Evolutionary conservation across 2,888 invertebrate genomes (phyloP).

Genomic region (Minunthozetes semirufus): DNA sequence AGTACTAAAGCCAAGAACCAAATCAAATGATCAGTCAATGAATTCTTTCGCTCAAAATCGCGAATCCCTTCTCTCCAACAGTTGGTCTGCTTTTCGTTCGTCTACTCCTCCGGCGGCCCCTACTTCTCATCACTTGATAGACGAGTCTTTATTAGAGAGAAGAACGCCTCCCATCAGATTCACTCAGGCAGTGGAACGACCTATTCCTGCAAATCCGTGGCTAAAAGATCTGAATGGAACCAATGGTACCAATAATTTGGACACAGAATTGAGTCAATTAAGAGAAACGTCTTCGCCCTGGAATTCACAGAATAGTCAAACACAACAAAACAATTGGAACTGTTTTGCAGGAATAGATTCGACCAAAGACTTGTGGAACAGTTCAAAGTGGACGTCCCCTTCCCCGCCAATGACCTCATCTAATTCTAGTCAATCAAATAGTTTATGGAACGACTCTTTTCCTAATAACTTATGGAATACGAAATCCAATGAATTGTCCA

Average conservation of each 20-base stretch:
- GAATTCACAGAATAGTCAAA: constrained; percentile 9
- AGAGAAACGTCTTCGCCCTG: constrained; percentile 26
- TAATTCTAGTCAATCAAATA: constrained; percentile 18
- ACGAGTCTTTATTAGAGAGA: neutral
- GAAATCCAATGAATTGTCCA: neutral
- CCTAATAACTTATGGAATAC: constrained; percentile 1
- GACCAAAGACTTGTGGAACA: constrained; percentile 23
- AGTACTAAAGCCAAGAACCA: neutral
- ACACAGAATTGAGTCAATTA: constrained; percentile 26
- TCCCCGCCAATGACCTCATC: neutral
- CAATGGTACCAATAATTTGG: constrained; percentile 1
- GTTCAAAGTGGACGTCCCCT: neutral
- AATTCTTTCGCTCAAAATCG: constrained; percentile 23
- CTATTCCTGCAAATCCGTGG: constrained; percentile 21
- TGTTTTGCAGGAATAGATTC: constrained; percentile 7
- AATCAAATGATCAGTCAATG: constrained; percentile 10
- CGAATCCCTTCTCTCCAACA: neutral
- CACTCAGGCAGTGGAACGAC: constrained; percentile 18
- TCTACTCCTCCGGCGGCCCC: constrained; percentile 20
- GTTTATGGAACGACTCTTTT: constrained; percentile 3
- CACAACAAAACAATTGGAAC: constrained; percentile 14
- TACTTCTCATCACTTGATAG: constrained; percentile 9
- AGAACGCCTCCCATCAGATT: constrained; percentile 2
- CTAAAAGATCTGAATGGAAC: neutral
- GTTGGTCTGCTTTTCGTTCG: constrained; percentile 13